phyloP scores from a whole-genome alignment of 1,140 invertebrate genomes.

The Pseudoatta argentina region DNA sequence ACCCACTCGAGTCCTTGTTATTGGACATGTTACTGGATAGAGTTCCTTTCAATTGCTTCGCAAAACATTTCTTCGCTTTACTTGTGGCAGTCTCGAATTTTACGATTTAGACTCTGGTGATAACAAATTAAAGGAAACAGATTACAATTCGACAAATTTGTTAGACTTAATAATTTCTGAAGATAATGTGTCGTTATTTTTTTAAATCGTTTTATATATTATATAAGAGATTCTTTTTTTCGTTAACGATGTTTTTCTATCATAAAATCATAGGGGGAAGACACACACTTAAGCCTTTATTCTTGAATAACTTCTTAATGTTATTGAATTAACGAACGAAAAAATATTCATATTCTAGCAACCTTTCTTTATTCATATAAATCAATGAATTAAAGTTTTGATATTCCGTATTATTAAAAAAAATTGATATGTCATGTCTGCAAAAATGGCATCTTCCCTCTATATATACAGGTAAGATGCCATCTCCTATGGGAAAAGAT shows the following conservation, averaged over 20 bases:
- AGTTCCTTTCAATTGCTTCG: constrained; percentile 43
- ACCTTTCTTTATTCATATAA: too few relatives aligned
- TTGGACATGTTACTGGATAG: constrained; percentile 57
- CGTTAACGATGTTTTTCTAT: background rate
- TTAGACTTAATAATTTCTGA: background rate
- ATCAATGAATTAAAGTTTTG: too few relatives aligned
- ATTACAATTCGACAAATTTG: background rate
- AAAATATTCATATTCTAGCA: too few relatives aligned
- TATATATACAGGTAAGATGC: too few relatives aligned
- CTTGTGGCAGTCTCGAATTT: background rate
- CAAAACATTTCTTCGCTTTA: constrained; percentile 36
- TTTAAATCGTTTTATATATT: background rate
- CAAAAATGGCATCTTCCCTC: too few relatives aligned
- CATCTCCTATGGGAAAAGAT: too few relatives aligned
- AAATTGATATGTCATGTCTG: too few relatives aligned
- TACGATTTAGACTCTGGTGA: background rate
- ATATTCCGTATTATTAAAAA: too few relatives aligned
- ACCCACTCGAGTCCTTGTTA: constrained; percentile 54
- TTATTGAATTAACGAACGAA: too few relatives aligned
- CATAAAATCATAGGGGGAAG: too few relatives aligned
- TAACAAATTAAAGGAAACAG: constrained; percentile 29
- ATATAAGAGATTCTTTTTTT: background rate
- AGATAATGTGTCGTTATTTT: background rate
- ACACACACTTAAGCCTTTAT: too few relatives aligned
- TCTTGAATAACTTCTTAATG: too few relatives aligned